Evolutionary conservation across 2,797 vertebrate species (phyloP).

Genomic region (Vireo griseus): DNA sequence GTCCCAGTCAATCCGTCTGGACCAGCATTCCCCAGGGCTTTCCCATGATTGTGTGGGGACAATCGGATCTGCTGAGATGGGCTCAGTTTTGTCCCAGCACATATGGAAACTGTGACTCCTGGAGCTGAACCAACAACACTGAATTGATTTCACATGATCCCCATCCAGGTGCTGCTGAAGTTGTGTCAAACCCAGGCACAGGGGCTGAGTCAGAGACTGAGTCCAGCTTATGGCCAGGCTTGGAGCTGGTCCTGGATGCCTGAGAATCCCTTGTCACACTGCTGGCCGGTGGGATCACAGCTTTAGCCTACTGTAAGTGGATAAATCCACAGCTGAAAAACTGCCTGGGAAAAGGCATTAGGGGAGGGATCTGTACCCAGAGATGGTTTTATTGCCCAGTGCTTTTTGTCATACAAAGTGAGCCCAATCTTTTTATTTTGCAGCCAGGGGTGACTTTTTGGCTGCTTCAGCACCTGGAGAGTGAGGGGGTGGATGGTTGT

Average conservation of each 20-base stretch:
- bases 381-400: not conserved
- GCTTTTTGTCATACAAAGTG: not conserved
- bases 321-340: not conserved
- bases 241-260: not conserved
- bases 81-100: not conserved
- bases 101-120: rapidly evolving
- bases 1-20: not conserved
- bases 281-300: not conserved
- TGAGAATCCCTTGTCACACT: not conserved
- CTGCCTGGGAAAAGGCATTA: not conserved
- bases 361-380: not conserved
- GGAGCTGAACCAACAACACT: not conserved
- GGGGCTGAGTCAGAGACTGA: not conserved
- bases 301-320: rapidly evolving
- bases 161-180: not conserved
- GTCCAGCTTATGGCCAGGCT: not conserved
- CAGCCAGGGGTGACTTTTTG: not conserved
- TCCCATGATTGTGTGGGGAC: rapidly evolving
- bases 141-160: not conserved
- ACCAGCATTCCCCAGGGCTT: not conserved
- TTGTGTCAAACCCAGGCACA: rapidly evolving
- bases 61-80: not conserved
- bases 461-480: not conserved
- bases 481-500: rapidly evolving
- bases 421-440: not conserved